Conservation (phyloP, 2,113 vertebrate species). For the Sakesphorus luctuosus region DNA sequence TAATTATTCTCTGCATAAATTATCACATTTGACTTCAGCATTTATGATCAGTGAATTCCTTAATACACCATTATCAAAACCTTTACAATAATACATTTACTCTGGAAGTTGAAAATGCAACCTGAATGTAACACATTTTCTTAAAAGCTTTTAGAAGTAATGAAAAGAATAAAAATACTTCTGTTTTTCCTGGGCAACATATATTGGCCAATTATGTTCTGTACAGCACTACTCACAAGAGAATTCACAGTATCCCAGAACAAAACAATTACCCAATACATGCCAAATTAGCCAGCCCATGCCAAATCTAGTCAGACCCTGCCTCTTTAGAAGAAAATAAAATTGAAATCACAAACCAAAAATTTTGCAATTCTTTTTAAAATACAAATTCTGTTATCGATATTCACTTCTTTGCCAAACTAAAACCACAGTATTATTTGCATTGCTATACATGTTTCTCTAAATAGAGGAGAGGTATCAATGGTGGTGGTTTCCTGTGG, state of each 20-base stretch:
- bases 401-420: not conserved
- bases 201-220: not conserved
- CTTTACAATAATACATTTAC: not conserved
- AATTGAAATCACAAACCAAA: not conserved
- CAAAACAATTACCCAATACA: not conserved
- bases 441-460: not conserved
- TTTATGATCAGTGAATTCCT: slow-evolving; percentile 29
- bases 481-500: not conserved
- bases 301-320: not conserved
- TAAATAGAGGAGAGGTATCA: not conserved
- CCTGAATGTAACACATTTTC: not conserved
- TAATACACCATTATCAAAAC: slow-evolving; percentile 15
- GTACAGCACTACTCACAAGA: not conserved
- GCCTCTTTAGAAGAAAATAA: not conserved
- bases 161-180: not conserved
- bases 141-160: not conserved
- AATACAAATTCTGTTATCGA: not conserved
- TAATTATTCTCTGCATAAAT: slow-evolving; percentile 52
- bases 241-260: not conserved
- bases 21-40: not conserved
- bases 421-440: not conserved
- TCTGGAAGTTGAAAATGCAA: not conserved
- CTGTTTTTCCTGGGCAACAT: not conserved
- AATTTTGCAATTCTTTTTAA: not conserved
- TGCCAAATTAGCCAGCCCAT: not conserved